Evolutionary conservation across 2,113 vertebrate genomes (phyloP), one percentile per base, ranked within the genome.

Genomic region (Gadus macrocephalus): DNA sequence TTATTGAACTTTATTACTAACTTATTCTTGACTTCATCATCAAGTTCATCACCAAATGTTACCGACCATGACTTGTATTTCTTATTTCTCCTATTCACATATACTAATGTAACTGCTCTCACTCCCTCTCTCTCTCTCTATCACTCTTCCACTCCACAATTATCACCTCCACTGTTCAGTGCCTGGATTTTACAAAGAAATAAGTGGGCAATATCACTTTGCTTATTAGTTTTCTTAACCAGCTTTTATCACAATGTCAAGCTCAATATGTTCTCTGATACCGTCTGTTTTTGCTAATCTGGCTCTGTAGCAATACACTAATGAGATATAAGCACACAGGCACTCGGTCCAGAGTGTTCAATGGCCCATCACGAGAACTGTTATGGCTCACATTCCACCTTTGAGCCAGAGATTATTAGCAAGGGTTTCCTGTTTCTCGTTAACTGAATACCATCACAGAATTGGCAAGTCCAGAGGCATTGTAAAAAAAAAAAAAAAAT

Each of bases 301-400:
- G 75, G 74, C 83, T 81, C 73, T 4, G 70, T 53, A 64, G 49
- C 9, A 65, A 72, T 1, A 2, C 59, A 42, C 67, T 80, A 81
- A 84, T 84, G 86, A 84, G 78, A 69, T 72, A 74, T 62, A 66
- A 81, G 72, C 72, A 81, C 68, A 70, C n/a, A 8, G 5, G 83
- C 75, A 72, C 69, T 17, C 38, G 71, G 78, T 77, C 77, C 69
- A 72, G 68, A 59, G 28, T 70, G 81, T 73, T 69, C 78, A 70
- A 64, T 81, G 86, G 81, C 68, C 81, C 79, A 79, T 88, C 84
- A 70, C 62, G 73, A 80, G 79, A 60, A 71, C 66, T 22, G 74
- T 86, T 83, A 86, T 67, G 65, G 82, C 69, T 80, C 81, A 79
- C 76, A 70, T 76, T 85, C 71, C 73, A 83, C 78, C 82, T 85